A percentile compares a stretch with the other conserved stretches of the same genome.
Evolutionary conservation across 2,888 invertebrate genomes (phyloP).

Genomic region (Rotaria sp.): DNA sequence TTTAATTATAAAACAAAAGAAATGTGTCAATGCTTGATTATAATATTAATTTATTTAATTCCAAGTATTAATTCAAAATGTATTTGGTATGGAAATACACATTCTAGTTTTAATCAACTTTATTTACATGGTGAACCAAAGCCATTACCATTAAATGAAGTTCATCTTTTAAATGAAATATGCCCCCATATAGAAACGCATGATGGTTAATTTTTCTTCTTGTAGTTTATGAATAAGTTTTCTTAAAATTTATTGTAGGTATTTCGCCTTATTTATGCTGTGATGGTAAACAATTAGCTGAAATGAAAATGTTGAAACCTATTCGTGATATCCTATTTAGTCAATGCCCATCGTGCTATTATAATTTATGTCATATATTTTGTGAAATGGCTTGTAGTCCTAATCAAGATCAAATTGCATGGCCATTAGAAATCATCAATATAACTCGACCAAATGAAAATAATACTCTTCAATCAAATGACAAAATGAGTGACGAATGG

Average conservation of each 20-base stretch:
- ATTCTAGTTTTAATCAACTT: neutral
- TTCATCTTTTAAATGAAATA: neutral
- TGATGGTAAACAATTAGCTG: neutral
- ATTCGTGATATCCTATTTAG: neutral
- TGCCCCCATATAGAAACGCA: neutral
- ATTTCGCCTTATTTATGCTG: neutral
- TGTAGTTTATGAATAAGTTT: neutral
- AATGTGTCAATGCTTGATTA: neutral
- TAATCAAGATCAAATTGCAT: constrained; percentile 34
- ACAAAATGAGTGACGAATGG: neutral
- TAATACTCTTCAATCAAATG: no score
- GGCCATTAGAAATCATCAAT: neutral
- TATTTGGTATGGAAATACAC: constrained; percentile 13
- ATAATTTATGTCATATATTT: constrained; percentile 33
- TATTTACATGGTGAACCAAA: constrained; percentile 2
- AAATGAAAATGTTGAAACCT: neutral
- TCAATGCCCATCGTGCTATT: constrained; percentile 40
- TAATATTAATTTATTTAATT: neutral
- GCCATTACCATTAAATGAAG: neutral
- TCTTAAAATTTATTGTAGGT: neutral
- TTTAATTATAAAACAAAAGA: neutral
- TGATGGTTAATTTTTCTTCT: neutral
- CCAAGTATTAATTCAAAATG: constrained; percentile 24
- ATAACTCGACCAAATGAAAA: neutral
- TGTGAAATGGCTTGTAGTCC: constrained; percentile 40